These are phyloP conservation scores for Luscinia megarhynchos DNA, from an alignment of 2,797 vertebrate species.

Conservation along the genomic window DNA sequence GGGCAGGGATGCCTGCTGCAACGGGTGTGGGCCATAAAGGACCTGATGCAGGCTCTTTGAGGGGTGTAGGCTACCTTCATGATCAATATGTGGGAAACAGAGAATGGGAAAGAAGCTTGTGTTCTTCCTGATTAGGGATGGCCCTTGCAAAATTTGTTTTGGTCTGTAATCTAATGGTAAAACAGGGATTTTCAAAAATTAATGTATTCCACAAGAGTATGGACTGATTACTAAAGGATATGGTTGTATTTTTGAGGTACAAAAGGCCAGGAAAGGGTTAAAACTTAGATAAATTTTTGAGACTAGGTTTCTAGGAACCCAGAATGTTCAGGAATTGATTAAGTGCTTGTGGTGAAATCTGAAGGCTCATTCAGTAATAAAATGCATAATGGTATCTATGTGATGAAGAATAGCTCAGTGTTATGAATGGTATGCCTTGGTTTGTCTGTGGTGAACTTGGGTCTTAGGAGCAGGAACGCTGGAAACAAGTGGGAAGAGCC, in stretches of 20 bases:
- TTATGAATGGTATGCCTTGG: not conserved
- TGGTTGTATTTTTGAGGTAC: not conserved
- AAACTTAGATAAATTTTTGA: not conserved
- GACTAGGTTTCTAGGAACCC: not conserved
- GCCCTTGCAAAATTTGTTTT: not conserved
- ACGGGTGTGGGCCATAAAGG: not conserved
- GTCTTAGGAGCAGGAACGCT: not conserved
- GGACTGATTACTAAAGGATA: not conserved
- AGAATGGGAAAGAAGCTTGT: not conserved
- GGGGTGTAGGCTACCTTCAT: not conserved
- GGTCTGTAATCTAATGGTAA: not conserved
- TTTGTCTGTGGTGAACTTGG: not conserved
- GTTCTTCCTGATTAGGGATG: not conserved
- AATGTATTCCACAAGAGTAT: not conserved
- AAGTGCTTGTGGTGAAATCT: not conserved
- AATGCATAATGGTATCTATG: not conserved
- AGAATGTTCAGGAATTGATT: not conserved
- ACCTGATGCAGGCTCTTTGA: not conserved
- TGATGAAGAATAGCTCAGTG: not conserved
- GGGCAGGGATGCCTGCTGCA: not conserved
- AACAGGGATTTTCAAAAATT: not conserved
- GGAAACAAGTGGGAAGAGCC: not conserved
- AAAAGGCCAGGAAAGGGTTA: not conserved
- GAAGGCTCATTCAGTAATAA: not conserved
- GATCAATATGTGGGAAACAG: not conserved